Percentiles rank a stretch among this genome's conserved stretches.
Conservation (phyloP, 2,113 vertebrate genomes). For the Seriola rivoliana region DNA sequence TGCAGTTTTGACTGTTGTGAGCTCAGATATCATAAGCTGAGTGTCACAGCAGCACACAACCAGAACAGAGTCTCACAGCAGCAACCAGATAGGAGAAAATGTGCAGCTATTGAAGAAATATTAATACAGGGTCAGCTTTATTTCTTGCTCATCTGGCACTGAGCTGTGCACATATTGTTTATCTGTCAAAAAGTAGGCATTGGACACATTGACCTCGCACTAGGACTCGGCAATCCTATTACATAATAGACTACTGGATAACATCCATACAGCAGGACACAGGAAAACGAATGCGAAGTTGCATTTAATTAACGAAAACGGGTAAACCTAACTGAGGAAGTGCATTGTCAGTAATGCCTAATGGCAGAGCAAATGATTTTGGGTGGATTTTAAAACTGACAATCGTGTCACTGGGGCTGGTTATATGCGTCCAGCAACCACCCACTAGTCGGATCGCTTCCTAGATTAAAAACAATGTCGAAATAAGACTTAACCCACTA, state of each 20-base stretch:
- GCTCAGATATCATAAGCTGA: not conserved
- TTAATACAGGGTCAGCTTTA: not conserved
- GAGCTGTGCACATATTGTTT: not conserved
- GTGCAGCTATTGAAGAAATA: constrained; percentile 1
- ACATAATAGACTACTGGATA: constrained; percentile 85
- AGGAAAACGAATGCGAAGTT: constrained; percentile 34
- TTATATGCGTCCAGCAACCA: constrained; percentile 13
- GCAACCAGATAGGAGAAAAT: not conserved
- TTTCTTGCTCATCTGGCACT: not conserved
- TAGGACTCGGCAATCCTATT: constrained; percentile 82
- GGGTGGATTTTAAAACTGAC: constrained; percentile 18
- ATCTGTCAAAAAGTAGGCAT: constrained; percentile 29
- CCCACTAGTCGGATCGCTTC: constrained; percentile 20
- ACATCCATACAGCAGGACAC: constrained; percentile 43
- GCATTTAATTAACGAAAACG: constrained; percentile 31
- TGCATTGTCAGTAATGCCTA: not conserved
- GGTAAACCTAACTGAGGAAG: not conserved
- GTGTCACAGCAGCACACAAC: not conserved
- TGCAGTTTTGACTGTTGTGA: constrained; percentile 22
- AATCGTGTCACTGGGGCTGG: constrained; percentile 14
- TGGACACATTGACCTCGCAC: constrained; percentile 43
- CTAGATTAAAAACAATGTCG: constrained; percentile 32
- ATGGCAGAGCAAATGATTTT: constrained; percentile 12
- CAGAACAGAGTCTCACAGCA: not conserved
- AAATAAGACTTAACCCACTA: constrained; percentile 24